Evolutionary conservation across 2,888 invertebrate genomes (phyloP).

Genomic region (Diarsia rubi): DNA sequence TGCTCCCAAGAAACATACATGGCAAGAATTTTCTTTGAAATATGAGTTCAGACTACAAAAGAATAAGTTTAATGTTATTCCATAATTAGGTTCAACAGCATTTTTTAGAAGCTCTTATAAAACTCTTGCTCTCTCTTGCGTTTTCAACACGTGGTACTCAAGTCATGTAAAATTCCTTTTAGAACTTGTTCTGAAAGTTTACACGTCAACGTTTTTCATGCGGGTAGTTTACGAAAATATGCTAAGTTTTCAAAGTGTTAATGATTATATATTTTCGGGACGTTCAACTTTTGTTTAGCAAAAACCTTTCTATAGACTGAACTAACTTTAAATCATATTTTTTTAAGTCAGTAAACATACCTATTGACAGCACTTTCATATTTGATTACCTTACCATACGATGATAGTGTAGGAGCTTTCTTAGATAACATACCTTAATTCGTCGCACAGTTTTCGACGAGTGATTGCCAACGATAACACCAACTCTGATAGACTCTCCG

Average conservation of each 20-base stretch:
- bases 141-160: neutral
- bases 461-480: constrained; percentile 94
- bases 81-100: constrained; percentile 24
- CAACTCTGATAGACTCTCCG: constrained; percentile 95
- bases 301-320: neutral
- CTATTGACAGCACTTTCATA: neutral
- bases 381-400: neutral
- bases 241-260: constrained; percentile 17
- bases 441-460: constrained; percentile 96
- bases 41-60: constrained; percentile 24
- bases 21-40: constrained; percentile 22
- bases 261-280: neutral
- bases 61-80: constrained; percentile 20
- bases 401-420: neutral
- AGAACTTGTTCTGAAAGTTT: constrained; percentile 34
- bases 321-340: too few relatives aligned
- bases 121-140: neutral
- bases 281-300: constrained; percentile 13
- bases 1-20: constrained; percentile 28
- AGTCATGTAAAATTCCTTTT: constrained; percentile 28
- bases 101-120: neutral
- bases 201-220: constrained; percentile 20
- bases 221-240: constrained; percentile 5
- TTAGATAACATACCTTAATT: constrained; percentile 92
- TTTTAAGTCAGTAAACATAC: too few relatives aligned